Evolutionary conservation across 2,888 invertebrate genomes (phyloP).

Genomic region (Dicyrtoma fusca): DNA sequence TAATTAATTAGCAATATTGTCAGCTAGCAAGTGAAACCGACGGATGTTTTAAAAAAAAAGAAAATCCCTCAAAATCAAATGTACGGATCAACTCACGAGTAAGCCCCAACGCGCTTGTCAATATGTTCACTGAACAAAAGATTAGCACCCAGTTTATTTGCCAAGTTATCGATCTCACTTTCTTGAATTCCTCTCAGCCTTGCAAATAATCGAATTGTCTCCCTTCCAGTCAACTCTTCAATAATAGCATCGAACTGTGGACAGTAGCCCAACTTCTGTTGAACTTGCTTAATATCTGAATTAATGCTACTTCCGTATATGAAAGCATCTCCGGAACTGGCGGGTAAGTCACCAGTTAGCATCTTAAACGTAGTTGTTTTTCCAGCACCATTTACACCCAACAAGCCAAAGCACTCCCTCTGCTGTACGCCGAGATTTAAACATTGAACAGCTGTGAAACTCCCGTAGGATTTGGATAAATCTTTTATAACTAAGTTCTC

Average conservation of each 20-base stretch:
- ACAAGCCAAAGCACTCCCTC: constrained; percentile 78
- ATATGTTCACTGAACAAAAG: constrained; percentile 68
- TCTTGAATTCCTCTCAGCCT: constrained; percentile 67
- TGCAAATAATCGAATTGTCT: constrained; percentile 75
- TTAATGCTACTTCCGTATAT: constrained; percentile 62
- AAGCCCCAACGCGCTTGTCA: constrained; percentile 62
- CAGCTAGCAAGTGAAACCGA: background rate
- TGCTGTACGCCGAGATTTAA: constrained; percentile 71
- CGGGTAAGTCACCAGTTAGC: constrained; percentile 79
- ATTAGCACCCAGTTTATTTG: constrained; percentile 63
- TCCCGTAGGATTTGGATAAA: constrained; percentile 76
- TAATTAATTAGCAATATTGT: background rate
- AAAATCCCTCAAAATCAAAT: background rate
- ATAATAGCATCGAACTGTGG: constrained; percentile 63
- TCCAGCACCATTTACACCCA: constrained; percentile 85
- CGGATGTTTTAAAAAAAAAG: background rate
- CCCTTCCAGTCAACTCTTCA: constrained; percentile 67
- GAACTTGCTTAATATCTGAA: constrained; percentile 57
- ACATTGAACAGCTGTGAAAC: constrained; percentile 77
- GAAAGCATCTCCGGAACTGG: constrained; percentile 72
- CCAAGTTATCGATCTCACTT: constrained; percentile 59
- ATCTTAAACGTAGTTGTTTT: constrained; percentile 88
- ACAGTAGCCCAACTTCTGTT: constrained; percentile 67
- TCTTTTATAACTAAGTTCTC: constrained; percentile 59
- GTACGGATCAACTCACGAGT: constrained; percentile 33